Conservation (phyloP, 2,797 vertebrate genomes). For the Capromys pilorides region DNA sequence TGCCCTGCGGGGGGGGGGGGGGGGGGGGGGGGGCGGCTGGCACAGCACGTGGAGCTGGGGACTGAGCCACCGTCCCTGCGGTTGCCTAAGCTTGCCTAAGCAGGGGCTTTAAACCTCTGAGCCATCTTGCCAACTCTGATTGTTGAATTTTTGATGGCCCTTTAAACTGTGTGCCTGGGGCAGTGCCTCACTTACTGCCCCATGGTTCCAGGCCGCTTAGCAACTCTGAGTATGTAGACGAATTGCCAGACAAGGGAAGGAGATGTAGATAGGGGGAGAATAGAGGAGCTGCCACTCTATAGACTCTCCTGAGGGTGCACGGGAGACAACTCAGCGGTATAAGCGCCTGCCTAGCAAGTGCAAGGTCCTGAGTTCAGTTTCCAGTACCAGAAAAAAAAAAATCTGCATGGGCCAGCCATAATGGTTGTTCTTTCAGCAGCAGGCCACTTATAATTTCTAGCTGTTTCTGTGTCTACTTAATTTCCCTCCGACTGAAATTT, state of each 20-base stretch:
- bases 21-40: too few species aligned
- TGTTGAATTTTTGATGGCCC: not conserved
- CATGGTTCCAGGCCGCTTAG: not conserved
- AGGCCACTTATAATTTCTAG: not conserved
- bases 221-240: not conserved
- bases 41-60: too few species aligned
- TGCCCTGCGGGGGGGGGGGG: too few species aligned
- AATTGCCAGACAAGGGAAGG: not conserved
- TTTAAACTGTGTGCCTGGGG: not conserved
- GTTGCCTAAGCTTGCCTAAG: too few species aligned
- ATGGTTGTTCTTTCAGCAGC: not conserved
- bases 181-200: not conserved
- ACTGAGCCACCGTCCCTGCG: too few species aligned
- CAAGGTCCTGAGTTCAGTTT: too few species aligned
- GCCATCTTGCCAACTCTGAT: too few species aligned
- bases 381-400: too few species aligned
- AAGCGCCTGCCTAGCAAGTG: too few species aligned
- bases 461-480: slow-evolving; percentile 2
- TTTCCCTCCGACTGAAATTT: not conserved
- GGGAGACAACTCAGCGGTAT: too few species aligned
- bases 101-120: too few species aligned
- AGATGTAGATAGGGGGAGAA: not conserved
- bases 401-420: not conserved
- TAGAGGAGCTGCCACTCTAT: not conserved
- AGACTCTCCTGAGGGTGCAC: not conserved